Evolutionary conservation across 2,797 vertebrate species (phyloP).

Genomic region (Sylvilagus floridanus): DNA sequence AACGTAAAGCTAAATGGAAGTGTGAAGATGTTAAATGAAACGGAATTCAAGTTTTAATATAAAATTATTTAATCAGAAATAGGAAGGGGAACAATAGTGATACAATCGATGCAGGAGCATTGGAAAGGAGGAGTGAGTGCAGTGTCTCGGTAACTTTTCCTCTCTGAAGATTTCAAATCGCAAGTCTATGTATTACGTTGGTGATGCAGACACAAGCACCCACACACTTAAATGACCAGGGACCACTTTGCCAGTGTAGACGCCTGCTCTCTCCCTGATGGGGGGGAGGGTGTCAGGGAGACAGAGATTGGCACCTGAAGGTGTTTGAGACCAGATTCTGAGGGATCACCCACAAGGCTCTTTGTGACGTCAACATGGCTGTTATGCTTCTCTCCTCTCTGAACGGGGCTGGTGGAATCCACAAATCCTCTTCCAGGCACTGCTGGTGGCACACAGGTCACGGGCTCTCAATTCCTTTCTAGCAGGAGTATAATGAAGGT

Average conservation of each 20-base stretch:
- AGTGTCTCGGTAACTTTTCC: not conserved
- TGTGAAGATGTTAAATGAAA: not conserved
- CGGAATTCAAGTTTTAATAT: not conserved
- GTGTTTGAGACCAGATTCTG: not conserved
- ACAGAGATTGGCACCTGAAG: not conserved
- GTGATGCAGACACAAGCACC: not conserved
- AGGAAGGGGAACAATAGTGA: not conserved
- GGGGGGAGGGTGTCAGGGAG: not conserved
- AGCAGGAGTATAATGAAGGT: not conserved
- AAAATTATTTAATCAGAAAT: not conserved
- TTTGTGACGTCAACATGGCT: not conserved
- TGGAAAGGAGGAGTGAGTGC: not conserved
- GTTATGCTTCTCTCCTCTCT: not conserved
- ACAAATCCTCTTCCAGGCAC: not conserved
- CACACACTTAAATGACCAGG: not conserved
- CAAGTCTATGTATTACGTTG: not conserved
- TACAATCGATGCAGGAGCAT: not conserved
- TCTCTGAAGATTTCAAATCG: not conserved
- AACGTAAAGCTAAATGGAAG: not conserved
- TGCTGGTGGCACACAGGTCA: not conserved
- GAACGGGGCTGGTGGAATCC: rapidly evolving
- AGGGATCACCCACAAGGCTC: not conserved
- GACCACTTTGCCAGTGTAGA: too few species aligned
- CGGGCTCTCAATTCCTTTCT: not conserved
- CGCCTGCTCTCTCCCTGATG: not conserved